Base-by-base conservation (phyloP, 2,888 invertebrate genomes). In the Amphiduros pacificus region DNA sequence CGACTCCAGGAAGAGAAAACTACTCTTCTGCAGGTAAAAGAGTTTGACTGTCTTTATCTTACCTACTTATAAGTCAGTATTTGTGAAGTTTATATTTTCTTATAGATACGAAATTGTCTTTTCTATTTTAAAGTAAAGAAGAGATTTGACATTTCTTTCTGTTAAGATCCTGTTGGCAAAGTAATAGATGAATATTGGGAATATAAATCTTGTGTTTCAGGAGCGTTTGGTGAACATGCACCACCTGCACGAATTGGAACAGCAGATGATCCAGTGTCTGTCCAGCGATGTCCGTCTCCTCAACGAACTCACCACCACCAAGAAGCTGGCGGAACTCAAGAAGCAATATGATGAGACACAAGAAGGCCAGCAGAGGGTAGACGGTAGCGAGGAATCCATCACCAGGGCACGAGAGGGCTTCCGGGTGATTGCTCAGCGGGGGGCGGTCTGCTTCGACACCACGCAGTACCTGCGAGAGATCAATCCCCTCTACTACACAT, bases 311-410 rank as follows among this genome's bases (percentile, higher is more conserved):
- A 73, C 73, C 44, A 73, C 78, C 20, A 78, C 78, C 24, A 79
- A 79, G 67, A 75, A 74, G 63, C 69, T 82, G 28, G 76, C 77
- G 3, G 81, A 81, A 41, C 73, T 82, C 26, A 80, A 78, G 68
- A 82, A 81, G 69, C 79, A 79, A 59, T 78, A 72, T 70, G 81
- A 82, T 62, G 82, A 82, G 66, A 78, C 81, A 11, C 65, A 75
- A 14, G 82, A 81, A 64, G 79, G 79, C 51, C 77, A 77, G 71
- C 60, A 62, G 17, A 68, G 81, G 29, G 74, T 80, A n/a, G 76
- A 76, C 44, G 63, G 64, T 40, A 73, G 73, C 53, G 77, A 77
- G 60, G 68, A 66, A 22, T 71, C 76, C 22, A 75, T 82, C 22
- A 63, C 69, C 52, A 73, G 77, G 63, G 78, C 78, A 0, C 63